A percentile compares a stretch with the other conserved stretches of the same genome.
phyloP scores from a whole-genome alignment of 1,140 invertebrate species.

The Drosophila pachea region DNA sequence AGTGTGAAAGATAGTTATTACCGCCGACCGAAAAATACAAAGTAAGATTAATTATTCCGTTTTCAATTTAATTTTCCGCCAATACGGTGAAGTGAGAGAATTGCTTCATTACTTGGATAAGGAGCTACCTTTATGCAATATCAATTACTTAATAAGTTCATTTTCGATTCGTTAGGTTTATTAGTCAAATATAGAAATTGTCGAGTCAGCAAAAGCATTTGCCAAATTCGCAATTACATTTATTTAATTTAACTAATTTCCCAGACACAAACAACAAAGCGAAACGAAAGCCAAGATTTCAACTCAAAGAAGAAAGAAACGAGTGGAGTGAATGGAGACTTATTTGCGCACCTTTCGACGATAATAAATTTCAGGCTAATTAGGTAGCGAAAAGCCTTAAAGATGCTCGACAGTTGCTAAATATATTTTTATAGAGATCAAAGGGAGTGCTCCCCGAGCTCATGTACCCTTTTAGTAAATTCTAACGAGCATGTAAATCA shows the following conservation, averaged over 20 bases:
- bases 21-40: constrained; percentile 42
- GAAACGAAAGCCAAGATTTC: constrained; percentile 8
- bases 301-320: neutral
- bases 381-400: constrained; percentile 34
- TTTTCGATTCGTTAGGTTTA: constrained; percentile 23
- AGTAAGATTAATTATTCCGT: constrained; percentile 64
- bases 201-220: constrained; percentile 1
- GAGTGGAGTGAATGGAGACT: constrained; percentile 13
- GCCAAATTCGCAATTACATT: neutral
- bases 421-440: constrained; percentile 22
- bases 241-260: constrained; percentile 56
- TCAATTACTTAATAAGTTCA: constrained; percentile 41
- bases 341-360: constrained; percentile 45
- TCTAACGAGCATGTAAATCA: constrained; percentile 60
- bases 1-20: constrained; percentile 64
- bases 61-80: neutral
- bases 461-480: constrained; percentile 34
- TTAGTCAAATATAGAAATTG: constrained; percentile 22
- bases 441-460: constrained; percentile 12
- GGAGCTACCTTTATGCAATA: too few relatives aligned
- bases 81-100: neutral
- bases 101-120: too few relatives aligned
- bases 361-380: constrained; percentile 45
- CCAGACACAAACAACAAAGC: constrained; percentile 23
- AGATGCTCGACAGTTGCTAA: neutral